Base-by-base conservation (phyloP, 64 coral and sea anemone species). In the Orbicella faveolata region DNA sequence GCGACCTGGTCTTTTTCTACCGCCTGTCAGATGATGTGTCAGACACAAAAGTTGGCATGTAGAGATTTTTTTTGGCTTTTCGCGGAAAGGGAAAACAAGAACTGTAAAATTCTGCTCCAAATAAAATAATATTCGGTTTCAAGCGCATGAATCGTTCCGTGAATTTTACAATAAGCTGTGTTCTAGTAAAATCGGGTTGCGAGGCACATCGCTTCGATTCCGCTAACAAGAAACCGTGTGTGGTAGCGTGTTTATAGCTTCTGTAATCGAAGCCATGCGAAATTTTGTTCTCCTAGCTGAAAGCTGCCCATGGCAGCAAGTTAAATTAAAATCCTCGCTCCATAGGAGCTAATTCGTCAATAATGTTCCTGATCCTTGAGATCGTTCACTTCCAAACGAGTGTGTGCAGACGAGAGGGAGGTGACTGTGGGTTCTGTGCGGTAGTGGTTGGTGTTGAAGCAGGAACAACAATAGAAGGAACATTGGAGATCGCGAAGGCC, bases 321-420 rank as follows among this genome's bases (percentile, higher is more conserved):
- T 72, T 73, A 72, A 79, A 79, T 79, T 79, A 85, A 70, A 66
- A 68, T 69, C 20, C 36, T 21, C 36, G 82, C 82, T 73, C 82
- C 82, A 85, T 70, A 73, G 82, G 82, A 85, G 82, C 65, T 52
- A 85, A 85, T 72, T 70, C 68, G 13, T 84, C 63, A 10, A 52
- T 44, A 68, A 85, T 85, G 82, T 85, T 67, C 36, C 37, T 18
- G 63, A 85, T 52, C 39, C 12, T 72, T 44, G 36, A 35, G 51
- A 69, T 64, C 36, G 9, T 66, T 85, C 48, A 94, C 79, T 97
- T 97, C 95, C 95, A 97, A 30, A 97, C 82, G 30, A 97, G 87
- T 26, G 92, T 93, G 33, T 97, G 95, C 76, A 94, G 52, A n/a
- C 87, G 83, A 16, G 92, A 84, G 2, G 87, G 41, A 13, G 87